phyloP scores from a whole-genome alignment of 2,888 invertebrate genomes.

The Platyscelio sp. region DNA sequence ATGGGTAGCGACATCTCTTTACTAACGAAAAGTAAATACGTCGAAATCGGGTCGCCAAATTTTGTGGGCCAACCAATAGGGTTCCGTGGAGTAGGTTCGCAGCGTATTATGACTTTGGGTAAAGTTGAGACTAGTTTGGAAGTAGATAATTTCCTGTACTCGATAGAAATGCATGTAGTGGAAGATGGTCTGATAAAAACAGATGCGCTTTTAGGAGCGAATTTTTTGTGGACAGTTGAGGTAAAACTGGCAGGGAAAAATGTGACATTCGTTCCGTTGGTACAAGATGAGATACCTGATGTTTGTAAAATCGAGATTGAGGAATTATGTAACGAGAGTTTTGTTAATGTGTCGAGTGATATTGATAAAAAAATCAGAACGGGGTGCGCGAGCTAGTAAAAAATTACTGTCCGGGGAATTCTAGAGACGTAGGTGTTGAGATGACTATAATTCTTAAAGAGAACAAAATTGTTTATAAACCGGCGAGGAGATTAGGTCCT shows the following conservation, averaged over 20 bases:
- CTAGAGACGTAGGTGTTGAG: background rate
- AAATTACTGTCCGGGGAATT: background rate
- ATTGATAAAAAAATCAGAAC: background rate
- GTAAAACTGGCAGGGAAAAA: background rate
- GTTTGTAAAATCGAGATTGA: background rate
- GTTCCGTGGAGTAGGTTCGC: background rate
- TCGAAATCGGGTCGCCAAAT: background rate
- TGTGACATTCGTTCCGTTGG: background rate
- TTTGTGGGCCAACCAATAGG: background rate
- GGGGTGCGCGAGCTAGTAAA: background rate
- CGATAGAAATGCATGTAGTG: background rate
- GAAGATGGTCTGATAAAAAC: background rate
- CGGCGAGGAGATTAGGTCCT: background rate
- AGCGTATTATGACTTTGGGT: background rate
- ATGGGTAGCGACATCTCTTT: background rate
- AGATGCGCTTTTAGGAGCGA: background rate
- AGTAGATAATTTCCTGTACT: background rate
- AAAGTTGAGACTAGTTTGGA: background rate
- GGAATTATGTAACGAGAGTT: background rate
- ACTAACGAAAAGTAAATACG: background rate
- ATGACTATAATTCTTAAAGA: background rate
- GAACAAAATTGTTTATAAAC: background rate
- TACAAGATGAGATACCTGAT: background rate
- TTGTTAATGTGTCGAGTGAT: background rate
- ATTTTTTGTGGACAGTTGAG: background rate